Conservation (phyloP, 2,113 vertebrate species). For the Caranx ignobilis region DNA sequence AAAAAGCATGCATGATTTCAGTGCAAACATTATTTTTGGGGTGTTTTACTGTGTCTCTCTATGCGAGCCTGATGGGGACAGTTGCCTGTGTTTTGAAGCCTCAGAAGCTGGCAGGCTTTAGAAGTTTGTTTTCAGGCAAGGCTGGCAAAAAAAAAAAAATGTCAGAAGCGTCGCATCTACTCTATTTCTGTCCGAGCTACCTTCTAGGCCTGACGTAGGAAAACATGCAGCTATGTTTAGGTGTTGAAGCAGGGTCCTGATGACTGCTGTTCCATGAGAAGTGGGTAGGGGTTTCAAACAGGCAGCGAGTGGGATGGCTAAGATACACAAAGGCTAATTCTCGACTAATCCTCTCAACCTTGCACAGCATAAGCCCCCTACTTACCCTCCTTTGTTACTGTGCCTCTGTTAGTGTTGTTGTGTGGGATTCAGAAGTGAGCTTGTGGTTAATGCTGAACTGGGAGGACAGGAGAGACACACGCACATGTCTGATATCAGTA, state of each 20-base stretch:
- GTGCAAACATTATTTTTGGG: conserved; percentile 21
- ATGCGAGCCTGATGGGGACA: conserved; percentile 38
- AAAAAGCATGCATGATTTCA: conserved; percentile 12
- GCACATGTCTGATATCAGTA: conserved; percentile 61
- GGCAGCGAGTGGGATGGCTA: conserved; percentile 61
- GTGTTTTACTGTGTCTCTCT: conserved; percentile 18
- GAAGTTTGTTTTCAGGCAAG: conserved; percentile 63
- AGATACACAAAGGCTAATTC: conserved; percentile 73
- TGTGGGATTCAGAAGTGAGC: conserved; percentile 65
- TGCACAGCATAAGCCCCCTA: conserved; percentile 47
- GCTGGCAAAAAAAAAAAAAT: conserved; percentile 32
- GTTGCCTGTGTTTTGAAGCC: conserved; percentile 50
- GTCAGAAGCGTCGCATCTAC: conserved; percentile 54
- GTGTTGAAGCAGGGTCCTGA: conserved; percentile 37
- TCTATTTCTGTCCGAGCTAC: conserved; percentile 54
- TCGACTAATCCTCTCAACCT: conserved; percentile 63
- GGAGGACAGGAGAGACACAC: conserved; percentile 47
- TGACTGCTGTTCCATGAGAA: conserved; percentile 43
- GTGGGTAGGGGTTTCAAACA: conserved; percentile 55
- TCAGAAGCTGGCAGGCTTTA: conserved; percentile 58
- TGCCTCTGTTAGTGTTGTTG: conserved; percentile 52
- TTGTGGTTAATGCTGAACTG: conserved; percentile 70
- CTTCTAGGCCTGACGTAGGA: conserved; percentile 39
- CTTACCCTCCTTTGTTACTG: conserved; percentile 55
- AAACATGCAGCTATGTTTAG: conserved; percentile 51